Evolutionary conservation across 2,113 vertebrate species (phyloP).

Genomic region (Poeciliopsis turrubarensis): DNA sequence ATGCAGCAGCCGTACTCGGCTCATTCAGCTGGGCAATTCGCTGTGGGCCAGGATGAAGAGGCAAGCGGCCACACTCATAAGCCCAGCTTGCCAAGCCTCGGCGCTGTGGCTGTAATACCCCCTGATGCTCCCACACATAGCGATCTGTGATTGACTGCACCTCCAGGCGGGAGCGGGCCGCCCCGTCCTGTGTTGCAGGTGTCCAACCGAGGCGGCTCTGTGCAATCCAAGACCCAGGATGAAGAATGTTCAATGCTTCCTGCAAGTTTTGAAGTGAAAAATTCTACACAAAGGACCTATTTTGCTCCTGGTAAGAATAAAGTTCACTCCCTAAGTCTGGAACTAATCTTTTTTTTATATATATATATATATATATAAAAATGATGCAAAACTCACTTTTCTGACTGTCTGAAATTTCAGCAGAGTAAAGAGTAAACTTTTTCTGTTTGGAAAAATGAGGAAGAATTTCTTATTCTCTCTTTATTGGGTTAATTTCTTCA

Average conservation of each 20-base stretch:
- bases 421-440: no score
- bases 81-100: constrained; percentile 28
- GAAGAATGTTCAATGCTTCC: not conserved
- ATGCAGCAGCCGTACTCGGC: constrained; percentile 42
- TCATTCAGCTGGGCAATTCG: constrained; percentile 57
- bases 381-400: no score
- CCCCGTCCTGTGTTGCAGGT: not conserved
- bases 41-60: constrained; percentile 47
- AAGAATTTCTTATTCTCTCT: no score
- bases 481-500: no score
- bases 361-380: no score
- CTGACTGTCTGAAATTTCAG: no score
- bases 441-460: no score
- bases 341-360: no score
- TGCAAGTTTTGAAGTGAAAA: not conserved
- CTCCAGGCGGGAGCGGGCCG: not conserved
- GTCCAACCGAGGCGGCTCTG: constrained; percentile 9
- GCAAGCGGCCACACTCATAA: constrained; percentile 44
- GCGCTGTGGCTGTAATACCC: constrained; percentile 1
- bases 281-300: no score
- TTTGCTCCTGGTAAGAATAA: no score
- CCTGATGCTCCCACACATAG: constrained; percentile 21
- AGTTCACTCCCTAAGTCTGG: no score
- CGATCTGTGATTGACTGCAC: constrained; percentile 38
- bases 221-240: not conserved